Evolutionary conservation across 2,888 invertebrate genomes (phyloP), one percentile per base, ranked within the genome.

Genomic region (Pogonocherus hispidulus): DNA sequence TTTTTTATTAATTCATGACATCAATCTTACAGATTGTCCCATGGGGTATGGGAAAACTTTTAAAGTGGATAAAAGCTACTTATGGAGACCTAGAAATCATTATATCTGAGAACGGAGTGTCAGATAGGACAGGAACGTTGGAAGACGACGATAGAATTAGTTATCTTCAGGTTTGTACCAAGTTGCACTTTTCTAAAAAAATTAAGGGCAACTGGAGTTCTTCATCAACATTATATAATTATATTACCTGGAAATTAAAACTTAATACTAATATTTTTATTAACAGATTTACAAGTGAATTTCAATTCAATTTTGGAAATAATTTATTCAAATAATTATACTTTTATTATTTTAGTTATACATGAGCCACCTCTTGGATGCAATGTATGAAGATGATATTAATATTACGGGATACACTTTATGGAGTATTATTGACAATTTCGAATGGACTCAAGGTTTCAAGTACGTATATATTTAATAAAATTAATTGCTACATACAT

Each of bases 371-470:
- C 55, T 79, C 35, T 41, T 79, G 6, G 72, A 78, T 46, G 77
- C 79, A 1, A 76, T 79, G 4, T 60, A 76, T 27, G 76, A 85
- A 71, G 88, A 87, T 67, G 83, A 84, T 4, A 86, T 86, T 67
- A 86, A 87, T 68, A 77, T 88, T 0, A 80, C 81, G 51, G 89
- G 89, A 0, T 90, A 90, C 80, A 88, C 87, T 23, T 89, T 88
- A 0, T 90, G 90, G 89, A 88, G 89, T 1, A 83, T 90, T 16
- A 87, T 90, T 86, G 91, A 91, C 76, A 89, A 89, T 76, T 89
- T 90, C 69, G 90, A 90, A 82, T 90, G 90, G 90, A 82, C 78
- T 1, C 83, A 82, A 63, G 89, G 89, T n/a, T 90, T 88, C 78
- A 81, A 81, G 84, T 87, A 79, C 84, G 86, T 84, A 18, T 35